These are phyloP conservation scores for Buteo buteo DNA, from an alignment of 2,113 vertebrate species.

Conservation along the genomic window DNA sequence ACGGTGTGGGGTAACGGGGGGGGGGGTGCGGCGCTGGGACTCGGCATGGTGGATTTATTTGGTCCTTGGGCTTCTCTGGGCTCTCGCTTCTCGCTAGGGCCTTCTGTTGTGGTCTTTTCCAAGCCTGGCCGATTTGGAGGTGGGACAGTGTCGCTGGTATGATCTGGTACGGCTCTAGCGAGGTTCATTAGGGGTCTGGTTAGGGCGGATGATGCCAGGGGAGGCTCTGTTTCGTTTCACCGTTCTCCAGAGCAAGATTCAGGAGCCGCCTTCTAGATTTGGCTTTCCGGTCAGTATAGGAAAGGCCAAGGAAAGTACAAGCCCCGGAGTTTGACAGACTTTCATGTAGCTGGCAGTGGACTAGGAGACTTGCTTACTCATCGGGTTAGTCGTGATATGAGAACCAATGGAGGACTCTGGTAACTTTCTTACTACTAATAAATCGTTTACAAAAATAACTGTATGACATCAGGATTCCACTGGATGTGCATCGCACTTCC, in stretches of 20 bases:
- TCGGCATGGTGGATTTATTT: not conserved
- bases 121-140: not conserved
- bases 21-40: too few species aligned
- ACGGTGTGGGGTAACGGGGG: too few species aligned
- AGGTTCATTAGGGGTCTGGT: not conserved
- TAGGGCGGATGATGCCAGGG: rapidly evolving
- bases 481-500: not conserved
- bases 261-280: not conserved
- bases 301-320: not conserved
- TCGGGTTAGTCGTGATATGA: not conserved
- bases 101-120: not conserved
- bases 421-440: not conserved
- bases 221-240: not conserved
- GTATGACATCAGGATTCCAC: not conserved
- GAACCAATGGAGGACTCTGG: not conserved
- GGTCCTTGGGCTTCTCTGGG: not conserved
- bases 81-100: not conserved
- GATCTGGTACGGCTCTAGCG: too few species aligned
- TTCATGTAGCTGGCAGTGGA: not conserved
- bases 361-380: not conserved
- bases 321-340: not conserved
- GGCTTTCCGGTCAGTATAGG: not conserved
- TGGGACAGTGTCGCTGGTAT: not conserved
- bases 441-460: not conserved
- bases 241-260: not conserved